phyloP scores from a whole-genome alignment of 2,888 invertebrate species.

The Hybos culiciformis region DNA sequence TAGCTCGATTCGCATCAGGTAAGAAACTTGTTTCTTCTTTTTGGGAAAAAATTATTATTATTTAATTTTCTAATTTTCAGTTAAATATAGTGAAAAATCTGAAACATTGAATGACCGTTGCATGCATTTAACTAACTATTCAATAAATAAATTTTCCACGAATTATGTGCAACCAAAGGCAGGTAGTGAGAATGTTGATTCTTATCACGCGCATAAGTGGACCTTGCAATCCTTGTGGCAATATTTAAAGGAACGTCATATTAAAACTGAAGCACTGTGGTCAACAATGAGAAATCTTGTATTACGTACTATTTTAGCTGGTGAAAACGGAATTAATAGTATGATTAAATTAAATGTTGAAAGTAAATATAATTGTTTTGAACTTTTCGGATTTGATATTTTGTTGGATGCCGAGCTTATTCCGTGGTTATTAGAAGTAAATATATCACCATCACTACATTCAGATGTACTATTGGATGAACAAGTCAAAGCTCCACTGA shows the following conservation, averaged over 20 bases:
- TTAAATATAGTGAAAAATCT: constrained; percentile 69
- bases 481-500: constrained; percentile 86
- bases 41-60: neutral
- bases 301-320: constrained; percentile 84
- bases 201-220: constrained; percentile 94
- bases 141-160: constrained; percentile 76
- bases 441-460: constrained; percentile 83
- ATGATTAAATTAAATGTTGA: constrained; percentile 60
- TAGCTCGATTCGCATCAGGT: constrained; percentile 91
- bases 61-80: constrained; percentile 30
- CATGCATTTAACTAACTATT: constrained; percentile 88
- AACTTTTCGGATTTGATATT: constrained; percentile 92
- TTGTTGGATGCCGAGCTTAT: constrained; percentile 79
- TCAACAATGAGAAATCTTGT: constrained; percentile 77
- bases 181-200: constrained; percentile 77
- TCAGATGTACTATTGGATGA: constrained; percentile 78
- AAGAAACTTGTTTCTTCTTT: constrained; percentile 22
- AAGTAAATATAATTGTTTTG: constrained; percentile 79
- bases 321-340: constrained; percentile 61
- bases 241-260: constrained; percentile 41
- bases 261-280: constrained; percentile 71
- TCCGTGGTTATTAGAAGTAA: constrained; percentile 92
- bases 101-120: constrained; percentile 69
- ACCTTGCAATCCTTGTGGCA: constrained; percentile 54
- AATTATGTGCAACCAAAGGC: too few relatives aligned